phyloP scores from a whole-genome alignment of 2,888 invertebrate genomes.

The Cristatella mucedo region DNA sequence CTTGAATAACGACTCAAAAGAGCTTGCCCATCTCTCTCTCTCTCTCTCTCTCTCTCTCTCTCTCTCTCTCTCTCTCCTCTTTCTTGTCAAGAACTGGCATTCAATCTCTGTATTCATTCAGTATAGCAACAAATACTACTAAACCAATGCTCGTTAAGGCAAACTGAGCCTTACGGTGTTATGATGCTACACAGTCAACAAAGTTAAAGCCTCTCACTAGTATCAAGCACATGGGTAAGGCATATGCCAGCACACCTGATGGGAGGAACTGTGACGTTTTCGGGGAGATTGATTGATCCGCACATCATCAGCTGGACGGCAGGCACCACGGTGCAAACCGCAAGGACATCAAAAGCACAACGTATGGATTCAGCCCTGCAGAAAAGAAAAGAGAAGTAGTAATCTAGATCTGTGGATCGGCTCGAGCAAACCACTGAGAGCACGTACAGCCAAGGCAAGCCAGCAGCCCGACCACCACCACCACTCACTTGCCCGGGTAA shows the following conservation, averaged over 20 bases:
- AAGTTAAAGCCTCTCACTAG: background rate
- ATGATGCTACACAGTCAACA: no score
- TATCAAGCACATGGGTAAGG: no score
- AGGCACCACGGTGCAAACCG: conserved; percentile 75
- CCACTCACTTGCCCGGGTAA: conserved; percentile 52
- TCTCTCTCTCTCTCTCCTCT: no score
- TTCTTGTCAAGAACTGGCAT: no score
- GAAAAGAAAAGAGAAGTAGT: conserved; percentile 16
- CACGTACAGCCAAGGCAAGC: background rate
- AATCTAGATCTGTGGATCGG: background rate
- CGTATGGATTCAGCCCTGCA: conserved; percentile 61
- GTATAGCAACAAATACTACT: background rate
- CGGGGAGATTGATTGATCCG: conserved; percentile 43
- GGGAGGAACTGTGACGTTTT: no score
- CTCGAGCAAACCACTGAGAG: background rate
- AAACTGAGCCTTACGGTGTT: background rate
- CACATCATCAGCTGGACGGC: conserved; percentile 47
- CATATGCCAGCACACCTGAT: no score
- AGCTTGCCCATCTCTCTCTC: no score
- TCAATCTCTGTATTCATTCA: no score
- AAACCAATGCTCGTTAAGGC: background rate
- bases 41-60: no score
- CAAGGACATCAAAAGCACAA: conserved; percentile 65
- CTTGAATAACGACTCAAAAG: no score
- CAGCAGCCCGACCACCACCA: background rate